phyloP scores from a whole-genome alignment of 2,797 vertebrate species.

The Alca torda region DNA sequence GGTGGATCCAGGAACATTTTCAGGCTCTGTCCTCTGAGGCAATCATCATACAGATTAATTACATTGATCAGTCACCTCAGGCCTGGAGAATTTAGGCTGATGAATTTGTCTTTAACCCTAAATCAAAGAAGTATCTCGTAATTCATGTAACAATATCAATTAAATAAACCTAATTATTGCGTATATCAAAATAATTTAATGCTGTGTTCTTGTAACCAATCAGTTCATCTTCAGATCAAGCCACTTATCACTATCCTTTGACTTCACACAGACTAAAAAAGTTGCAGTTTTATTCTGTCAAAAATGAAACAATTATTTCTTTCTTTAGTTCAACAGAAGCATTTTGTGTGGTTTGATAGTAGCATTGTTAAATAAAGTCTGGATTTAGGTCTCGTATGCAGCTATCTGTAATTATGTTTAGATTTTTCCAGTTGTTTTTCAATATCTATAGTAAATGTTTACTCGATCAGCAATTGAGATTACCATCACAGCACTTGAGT shows the following conservation, averaged over 20 bases:
- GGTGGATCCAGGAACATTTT: background rate
- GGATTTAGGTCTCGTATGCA: background rate
- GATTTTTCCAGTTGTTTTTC: background rate
- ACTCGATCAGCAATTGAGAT: background rate
- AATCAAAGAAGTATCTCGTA: background rate
- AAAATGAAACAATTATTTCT: background rate
- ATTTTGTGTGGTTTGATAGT: background rate
- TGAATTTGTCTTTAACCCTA: background rate
- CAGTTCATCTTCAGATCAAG: background rate
- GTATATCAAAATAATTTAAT: background rate
- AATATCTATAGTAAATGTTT: background rate
- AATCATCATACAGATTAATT: background rate
- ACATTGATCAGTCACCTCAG: background rate
- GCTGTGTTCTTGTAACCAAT: background rate
- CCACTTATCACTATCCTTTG: background rate
- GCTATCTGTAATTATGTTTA: background rate
- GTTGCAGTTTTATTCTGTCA: background rate
- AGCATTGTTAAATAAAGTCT: background rate
- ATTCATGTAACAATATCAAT: slow-evolving; percentile 4
- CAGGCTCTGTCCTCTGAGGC: background rate
- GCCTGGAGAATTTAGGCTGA: background rate
- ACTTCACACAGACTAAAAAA: background rate
- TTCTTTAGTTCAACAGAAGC: background rate
- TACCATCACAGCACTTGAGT: background rate
- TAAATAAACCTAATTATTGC: background rate